Percentiles rank a stretch among this genome's conserved stretches.
These are phyloP conservation scores for Festucalex cinctus DNA, from an alignment of 2,113 vertebrate species.

Conservation along the genomic window DNA sequence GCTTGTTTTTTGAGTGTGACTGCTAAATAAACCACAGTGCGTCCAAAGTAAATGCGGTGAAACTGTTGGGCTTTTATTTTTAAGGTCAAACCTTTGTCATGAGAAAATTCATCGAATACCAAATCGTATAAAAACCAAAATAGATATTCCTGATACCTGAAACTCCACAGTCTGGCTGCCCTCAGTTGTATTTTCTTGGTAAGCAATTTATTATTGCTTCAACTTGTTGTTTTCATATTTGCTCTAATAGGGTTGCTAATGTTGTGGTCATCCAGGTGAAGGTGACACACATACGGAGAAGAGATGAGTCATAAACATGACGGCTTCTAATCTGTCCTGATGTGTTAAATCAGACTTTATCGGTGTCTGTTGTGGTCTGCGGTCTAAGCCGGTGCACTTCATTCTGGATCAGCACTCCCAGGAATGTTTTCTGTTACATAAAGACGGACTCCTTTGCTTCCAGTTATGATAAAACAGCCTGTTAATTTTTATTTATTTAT, in stretches of 20 bases:
- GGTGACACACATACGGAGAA: slow-evolving; percentile 12
- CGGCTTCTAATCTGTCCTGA: slow-evolving; percentile 23
- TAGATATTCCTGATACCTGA: too few relatives aligned
- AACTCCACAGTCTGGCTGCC: too few relatives aligned
- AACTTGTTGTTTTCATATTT: too few relatives aligned
- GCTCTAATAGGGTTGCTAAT: neutral
- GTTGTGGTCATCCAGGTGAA: neutral
- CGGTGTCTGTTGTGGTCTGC: slow-evolving; percentile 16
- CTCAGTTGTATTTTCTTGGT: too few relatives aligned
- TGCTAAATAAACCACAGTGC: too few relatives aligned
- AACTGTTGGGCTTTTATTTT: too few relatives aligned
- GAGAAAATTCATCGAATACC: too few relatives aligned
- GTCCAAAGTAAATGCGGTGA: too few relatives aligned
- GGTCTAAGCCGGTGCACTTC: slow-evolving; percentile 7
- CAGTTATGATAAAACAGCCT: slow-evolving; percentile 18
- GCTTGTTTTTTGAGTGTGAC: too few relatives aligned
- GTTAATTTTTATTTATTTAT: neutral
- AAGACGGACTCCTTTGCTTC: slow-evolving; percentile 22
- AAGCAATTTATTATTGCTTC: too few relatives aligned
- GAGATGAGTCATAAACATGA: slow-evolving; percentile 5
- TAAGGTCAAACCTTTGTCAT: too few relatives aligned
- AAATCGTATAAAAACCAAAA: too few relatives aligned
- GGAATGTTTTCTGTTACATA: slow-evolving; percentile 8
- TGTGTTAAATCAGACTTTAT: slow-evolving; percentile 26
- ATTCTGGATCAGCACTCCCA: slow-evolving; percentile 2